Evolutionary conservation across 2,888 invertebrate species (phyloP).

Genomic region (Agrotis segetum): DNA sequence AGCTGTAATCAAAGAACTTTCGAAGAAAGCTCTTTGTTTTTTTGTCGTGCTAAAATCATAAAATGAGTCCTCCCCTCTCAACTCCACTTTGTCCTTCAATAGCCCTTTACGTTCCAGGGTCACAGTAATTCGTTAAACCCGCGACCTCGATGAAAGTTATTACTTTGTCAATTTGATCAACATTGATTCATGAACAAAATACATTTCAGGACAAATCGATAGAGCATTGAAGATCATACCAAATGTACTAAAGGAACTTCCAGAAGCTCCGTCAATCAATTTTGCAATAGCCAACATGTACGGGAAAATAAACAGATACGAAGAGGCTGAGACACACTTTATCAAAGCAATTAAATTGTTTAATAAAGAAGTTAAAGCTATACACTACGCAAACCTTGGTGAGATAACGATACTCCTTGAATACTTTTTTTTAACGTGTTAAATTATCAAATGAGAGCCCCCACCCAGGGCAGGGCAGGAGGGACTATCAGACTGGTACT

Average conservation of each 20-base stretch:
- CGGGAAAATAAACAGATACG: slow-evolving; percentile 95
- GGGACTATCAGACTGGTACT: too few species aligned
- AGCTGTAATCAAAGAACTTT: too few species aligned
- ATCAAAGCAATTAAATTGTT: slow-evolving; percentile 93
- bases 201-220: slow-evolving; percentile 90
- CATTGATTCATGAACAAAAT: not conserved
- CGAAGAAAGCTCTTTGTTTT: too few species aligned
- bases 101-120: too few species aligned
- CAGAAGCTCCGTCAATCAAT: slow-evolving; percentile 94
- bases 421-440: too few species aligned
- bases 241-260: slow-evolving; percentile 93
- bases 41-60: too few species aligned
- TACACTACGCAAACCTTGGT: slow-evolving; percentile 98
- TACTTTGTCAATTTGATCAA: not conserved
- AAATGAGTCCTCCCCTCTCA: too few species aligned
- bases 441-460: too few species aligned
- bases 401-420: slow-evolving; percentile 63
- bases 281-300: slow-evolving; percentile 97
- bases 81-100: too few species aligned
- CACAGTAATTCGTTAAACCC: too few species aligned
- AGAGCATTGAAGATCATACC: slow-evolving; percentile 94
- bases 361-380: slow-evolving; percentile 92
- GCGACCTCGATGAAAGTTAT: too few species aligned
- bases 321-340: slow-evolving; percentile 96
- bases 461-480: too few species aligned